A percentile compares a stretch with the other conserved stretches of the same genome.
These are phyloP conservation scores for Dryobotodes eremita DNA, from an alignment of 2,888 invertebrate species.

Conservation along the genomic window DNA sequence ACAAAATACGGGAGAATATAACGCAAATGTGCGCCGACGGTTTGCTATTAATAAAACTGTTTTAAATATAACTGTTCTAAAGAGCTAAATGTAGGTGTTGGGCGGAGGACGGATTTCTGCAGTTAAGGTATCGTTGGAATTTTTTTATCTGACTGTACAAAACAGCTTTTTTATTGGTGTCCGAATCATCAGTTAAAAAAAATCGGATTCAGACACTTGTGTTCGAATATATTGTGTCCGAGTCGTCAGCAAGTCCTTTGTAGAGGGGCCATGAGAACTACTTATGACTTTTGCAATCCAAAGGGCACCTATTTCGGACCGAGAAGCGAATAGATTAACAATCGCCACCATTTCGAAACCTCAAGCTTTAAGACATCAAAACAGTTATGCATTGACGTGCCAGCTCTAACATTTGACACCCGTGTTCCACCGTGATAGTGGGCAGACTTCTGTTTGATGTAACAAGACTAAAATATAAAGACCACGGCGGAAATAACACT, in stretches of 20 bases:
- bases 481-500: too few relatives aligned
- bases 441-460: conserved; percentile 49
- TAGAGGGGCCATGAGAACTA: neutral
- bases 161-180: too few relatives aligned
- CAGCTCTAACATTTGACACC: neutral
- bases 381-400: neutral
- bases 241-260: too few relatives aligned
- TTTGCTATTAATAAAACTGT: neutral
- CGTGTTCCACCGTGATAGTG: conserved; percentile 31
- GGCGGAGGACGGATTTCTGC: neutral
- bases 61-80: neutral
- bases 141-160: too few relatives aligned
- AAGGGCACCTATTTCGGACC: neutral
- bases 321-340: neutral
- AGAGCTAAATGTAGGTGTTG: neutral
- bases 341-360: neutral
- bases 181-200: too few relatives aligned
- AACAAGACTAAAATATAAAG: conserved; percentile 38
- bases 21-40: too few relatives aligned
- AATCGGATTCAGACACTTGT: too few relatives aligned
- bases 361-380: neutral
- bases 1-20: conserved; percentile 35
- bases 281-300: neutral
- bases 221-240: too few relatives aligned
- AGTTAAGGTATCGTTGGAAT: too few relatives aligned